Base-by-base conservation (phyloP, 2,797 vertebrate genomes). In the Dendrocincla tyrannina region DNA sequence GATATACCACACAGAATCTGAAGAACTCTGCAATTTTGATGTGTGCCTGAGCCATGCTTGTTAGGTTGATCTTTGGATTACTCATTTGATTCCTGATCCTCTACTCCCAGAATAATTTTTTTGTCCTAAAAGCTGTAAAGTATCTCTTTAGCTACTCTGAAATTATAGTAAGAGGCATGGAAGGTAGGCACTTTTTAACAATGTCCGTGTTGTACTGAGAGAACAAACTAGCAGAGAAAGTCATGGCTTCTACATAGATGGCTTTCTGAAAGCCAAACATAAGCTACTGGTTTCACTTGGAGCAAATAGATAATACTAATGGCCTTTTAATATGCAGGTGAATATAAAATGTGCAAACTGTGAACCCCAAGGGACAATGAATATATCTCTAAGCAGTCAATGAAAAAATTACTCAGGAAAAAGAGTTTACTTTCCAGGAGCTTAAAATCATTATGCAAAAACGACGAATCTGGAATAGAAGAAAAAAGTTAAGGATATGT, bases 301-400 rank as follows among this genome's bases (percentile, higher is more conserved):
- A 92, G 41, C 53, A 94, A 89, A 85, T 4, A 93, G 79, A 81
- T 83, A 92, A 77, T 78, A 84, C 50, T 78, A 84, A 93, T 75
- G 35, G 32, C 5, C 35, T 89, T 62, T 78, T 80, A 85, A 85
- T 55, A 91, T 72, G 19, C 66, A 90, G 66, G 82, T 95, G 85
- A 80, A 62, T 89, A 75, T 50, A 66, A 91, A 82, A 88, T 53
- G 27, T 58, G 35, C 15, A 77, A 74, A 77, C 14, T 67, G 14
- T n/a, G 25, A 80, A 72, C 53, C 56, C 49, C 63, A 72, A 74
- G 62, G 60, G 46, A n/a, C 25, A 68, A 70, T 35, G 10, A 74
- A 58, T 49, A 60, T 53, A 81, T 93, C 5, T 4, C 4, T 3
- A 81, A 86, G 32, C 2, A 86, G 37, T 35, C 41, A 37, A 39